Evolutionary conservation across 2,113 vertebrate species (phyloP), one percentile per base, ranked within the genome.

Genomic region (Pogona vitticeps): DNA sequence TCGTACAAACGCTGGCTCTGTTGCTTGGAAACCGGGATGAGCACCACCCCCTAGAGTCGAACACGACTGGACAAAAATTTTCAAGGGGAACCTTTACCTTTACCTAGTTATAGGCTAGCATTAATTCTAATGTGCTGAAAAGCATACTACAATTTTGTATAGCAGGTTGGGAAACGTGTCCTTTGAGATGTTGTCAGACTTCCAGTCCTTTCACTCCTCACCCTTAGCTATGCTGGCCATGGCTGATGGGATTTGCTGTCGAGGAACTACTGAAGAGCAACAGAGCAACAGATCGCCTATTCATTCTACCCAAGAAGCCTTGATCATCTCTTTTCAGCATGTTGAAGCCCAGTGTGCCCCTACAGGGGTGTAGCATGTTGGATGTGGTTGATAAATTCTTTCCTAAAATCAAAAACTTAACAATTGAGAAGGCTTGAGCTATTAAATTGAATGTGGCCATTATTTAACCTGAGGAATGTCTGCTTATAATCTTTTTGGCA

Each of bases 401-500:
- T 52, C 4, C 56, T 4, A n/a, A 77, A 63, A 0, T 10, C 21
- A 14, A 72, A 84, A 28, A 12, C 90, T 58, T 79, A 88, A 40
- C 33, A 86, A 31, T 59, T 26, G 68, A 28, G 52, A 70, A 38
- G 28, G 36, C 70, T 28, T 9, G 67, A 78, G 67, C 61, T 79
- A 83, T 52, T 59, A 86, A 79, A 73, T 5, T 14, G 36, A 78
- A n/a, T 31, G 6, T n/a, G n/a, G 17, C 36, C 20, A 28, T 13
- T 21, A 10, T 61, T 61, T 84, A 73, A 38, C 81, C 86, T 59
- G 18, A 59, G 76, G 83, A 80, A 10, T 77, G 72, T 61, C n/a
- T 9, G 46, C 31, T 28, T 13, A 52, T 77, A 82, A 79, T 76
- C 81, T 0, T 56, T 71, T 61, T 68, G 88, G 65, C 83, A 77